Base-by-base conservation (phyloP, 2,888 invertebrate species). In the Diadegma fenestrale region DNA sequence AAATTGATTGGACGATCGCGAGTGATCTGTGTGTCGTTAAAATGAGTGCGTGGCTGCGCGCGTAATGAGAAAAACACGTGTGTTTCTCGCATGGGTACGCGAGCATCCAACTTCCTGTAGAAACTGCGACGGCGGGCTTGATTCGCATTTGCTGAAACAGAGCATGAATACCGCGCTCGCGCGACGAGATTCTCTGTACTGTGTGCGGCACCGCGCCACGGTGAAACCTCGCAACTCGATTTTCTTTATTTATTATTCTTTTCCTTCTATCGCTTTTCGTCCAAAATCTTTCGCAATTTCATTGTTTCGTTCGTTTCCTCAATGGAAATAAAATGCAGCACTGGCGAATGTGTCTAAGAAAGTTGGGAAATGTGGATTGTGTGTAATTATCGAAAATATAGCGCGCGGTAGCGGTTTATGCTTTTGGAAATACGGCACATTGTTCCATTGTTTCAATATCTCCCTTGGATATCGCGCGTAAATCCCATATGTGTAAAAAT, bases 91-190 rank as follows among this genome's bases (percentile, higher is more conserved):
- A 14, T 61, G 71, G 48, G 69, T 48, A 8, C 63, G 22, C 63
- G 78, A 80, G 76, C 63, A 79, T 30, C 84, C 86, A 88, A 88
- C 90, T 92, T 93, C 92, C 92, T 92, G 92, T 92, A 93, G 92
- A 92, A 93, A 93, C 92, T 93, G n/a, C n/a, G n/a, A n/a, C 91
- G 82, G 86, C 86, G 85, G 85, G 54, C 66, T 30, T 72, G 64
- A 89, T 91, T 89, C 89, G 89, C 89, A 89, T 84, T 86, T 88
- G 89, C 90, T 91, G 89, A 93, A 93, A 92, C 92, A 93, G 93
- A 93, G 93, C 93, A 93, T 93, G 92, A 92, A 93, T 87, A 81
- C 86, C 82, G n/a, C 86, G 88, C 90, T 87, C 90, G 89, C 79
- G 88, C 90, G 88, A 90, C 80, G 77, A 63, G 78, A 66, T 58